Percentiles rank a stretch among this genome's conserved stretches.
These are phyloP conservation scores for Diarsia rubi DNA, from an alignment of 2,888 invertebrate genomes.

Conservation along the genomic window DNA sequence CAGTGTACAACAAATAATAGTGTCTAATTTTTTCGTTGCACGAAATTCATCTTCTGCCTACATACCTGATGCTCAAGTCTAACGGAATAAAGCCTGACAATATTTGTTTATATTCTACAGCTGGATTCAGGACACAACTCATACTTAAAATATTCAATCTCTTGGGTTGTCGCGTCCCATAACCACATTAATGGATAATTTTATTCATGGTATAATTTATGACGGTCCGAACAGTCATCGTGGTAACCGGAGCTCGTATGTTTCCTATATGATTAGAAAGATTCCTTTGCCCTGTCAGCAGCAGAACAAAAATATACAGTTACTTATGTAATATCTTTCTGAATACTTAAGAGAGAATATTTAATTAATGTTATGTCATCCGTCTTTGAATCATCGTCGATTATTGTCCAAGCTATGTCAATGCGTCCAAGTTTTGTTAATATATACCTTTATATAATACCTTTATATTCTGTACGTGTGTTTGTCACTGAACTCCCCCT, in stretches of 20 bases:
- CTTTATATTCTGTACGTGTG: too few relatives aligned
- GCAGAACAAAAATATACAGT: background rate
- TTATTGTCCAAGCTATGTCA: background rate
- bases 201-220: constrained; percentile 11
- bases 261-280: background rate
- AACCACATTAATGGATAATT: constrained; percentile 2
- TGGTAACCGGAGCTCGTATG: background rate
- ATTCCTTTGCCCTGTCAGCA: background rate
- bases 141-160: background rate
- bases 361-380: background rate
- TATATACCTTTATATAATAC: too few relatives aligned
- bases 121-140: background rate
- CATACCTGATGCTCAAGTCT: too few relatives aligned
- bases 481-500: too few relatives aligned
- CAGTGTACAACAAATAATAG: too few relatives aligned
- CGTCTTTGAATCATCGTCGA: background rate
- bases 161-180: background rate
- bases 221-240: background rate
- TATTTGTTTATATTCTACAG: background rate
- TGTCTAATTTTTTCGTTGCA: too few relatives aligned
- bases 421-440: too few relatives aligned
- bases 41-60: too few relatives aligned
- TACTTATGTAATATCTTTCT: background rate
- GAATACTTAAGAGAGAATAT: background rate
- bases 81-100: too few relatives aligned